phyloP scores from a whole-genome alignment of 2,113 vertebrate species.

The Erythrolamprus reginae region DNA sequence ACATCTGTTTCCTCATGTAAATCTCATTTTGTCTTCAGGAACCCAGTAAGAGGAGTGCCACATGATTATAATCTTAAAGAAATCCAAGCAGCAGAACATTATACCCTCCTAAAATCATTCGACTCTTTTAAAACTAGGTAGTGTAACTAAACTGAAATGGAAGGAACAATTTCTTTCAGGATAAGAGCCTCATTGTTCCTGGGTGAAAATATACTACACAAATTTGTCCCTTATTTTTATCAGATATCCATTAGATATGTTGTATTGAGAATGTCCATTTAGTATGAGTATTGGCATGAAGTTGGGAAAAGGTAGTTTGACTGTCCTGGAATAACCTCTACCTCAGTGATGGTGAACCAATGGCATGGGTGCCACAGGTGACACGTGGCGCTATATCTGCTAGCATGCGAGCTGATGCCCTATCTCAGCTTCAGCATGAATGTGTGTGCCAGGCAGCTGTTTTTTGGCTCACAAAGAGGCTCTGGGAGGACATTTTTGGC shows the following conservation, averaged over 20 bases:
- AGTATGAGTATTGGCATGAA: background rate
- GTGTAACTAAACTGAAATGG: background rate
- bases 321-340: background rate
- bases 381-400: too few relatives aligned
- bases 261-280: background rate
- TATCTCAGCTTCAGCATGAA: too few relatives aligned
- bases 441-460: too few relatives aligned
- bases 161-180: background rate
- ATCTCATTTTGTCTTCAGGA: background rate
- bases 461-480: too few relatives aligned
- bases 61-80: constrained; percentile 4
- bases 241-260: background rate
- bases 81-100: background rate
- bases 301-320: background rate
- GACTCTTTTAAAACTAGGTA: background rate
- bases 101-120: background rate
- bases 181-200: background rate
- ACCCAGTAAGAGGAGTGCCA: constrained; percentile 4
- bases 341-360: too few relatives aligned
- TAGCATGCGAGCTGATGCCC: too few relatives aligned
- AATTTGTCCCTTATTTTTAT: background rate
- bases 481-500: too few relatives aligned
- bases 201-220: background rate
- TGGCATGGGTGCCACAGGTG: too few relatives aligned
- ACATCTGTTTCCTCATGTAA: constrained; percentile 17